Base-by-base conservation (phyloP, 2,797 vertebrate species). In the Peromyscus nudipes region DNA sequence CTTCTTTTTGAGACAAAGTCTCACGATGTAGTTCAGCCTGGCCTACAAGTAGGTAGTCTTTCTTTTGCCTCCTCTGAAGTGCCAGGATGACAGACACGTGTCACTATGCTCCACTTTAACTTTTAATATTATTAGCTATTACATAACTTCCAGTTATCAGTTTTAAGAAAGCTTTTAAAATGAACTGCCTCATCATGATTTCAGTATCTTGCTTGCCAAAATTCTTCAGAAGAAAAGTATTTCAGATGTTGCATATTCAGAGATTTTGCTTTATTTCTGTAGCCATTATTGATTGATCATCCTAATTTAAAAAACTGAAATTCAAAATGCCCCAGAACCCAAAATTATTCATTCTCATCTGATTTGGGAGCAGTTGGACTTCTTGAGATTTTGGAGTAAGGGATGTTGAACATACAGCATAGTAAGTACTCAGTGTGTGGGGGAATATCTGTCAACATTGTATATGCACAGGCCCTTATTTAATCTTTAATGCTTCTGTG, bases 401-500 rank as follows among this genome's bases (percentile, higher is more conserved):
- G 43, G 5, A 57, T 87, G 9, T 11, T 31, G 21, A 79, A 12
- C n/a, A 9, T 43, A 12, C 40, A 55, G n/a, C 43, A 23, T 62
- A 31, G 11, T 76, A 75, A 82, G 17, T 92, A 64, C 12, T 89
- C 27, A n/a, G 7, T 79, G 43, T 73, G 29, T 91, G 40, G 21
- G 60, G 69, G 12, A 52, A 64, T 25, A 37, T 40, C 64, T 86
- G 65, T 81, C 77, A 92, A 43, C 11, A 40, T 57, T 85, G 43
- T 65, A 29, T 52, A 29, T 40, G n/a, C 7, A 27, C 94, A 60
- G 5, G 92, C n/a, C 55, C 40, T 92, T 25, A 37, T 31, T 88
- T 92, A 73, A 92, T 87, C n/a, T 46, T 87, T 46, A 92, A 17
- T 64, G 77, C 40, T 86, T 37, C 64, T 89, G 16, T 92, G 71